Evolutionary conservation across 2,888 invertebrate species (phyloP), one percentile per base, ranked within the genome.

Genomic region (Allygus modestus): DNA sequence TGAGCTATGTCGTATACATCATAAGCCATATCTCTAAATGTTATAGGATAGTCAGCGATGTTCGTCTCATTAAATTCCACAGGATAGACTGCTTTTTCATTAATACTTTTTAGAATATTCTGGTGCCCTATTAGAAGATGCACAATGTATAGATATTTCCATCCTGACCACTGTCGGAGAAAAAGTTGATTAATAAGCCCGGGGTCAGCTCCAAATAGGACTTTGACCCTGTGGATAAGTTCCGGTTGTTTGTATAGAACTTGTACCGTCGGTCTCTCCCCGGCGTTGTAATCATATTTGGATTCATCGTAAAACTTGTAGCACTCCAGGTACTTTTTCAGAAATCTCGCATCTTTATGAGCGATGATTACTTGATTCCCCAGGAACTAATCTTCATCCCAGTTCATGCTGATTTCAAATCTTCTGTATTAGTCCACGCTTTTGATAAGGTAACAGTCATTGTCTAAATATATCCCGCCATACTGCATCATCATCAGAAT

Each of bases 281-380:
- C 91, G 4, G 90, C 91, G 87, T 91, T 91, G 86, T 90, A 91
- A 86, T 90, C 91, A 89, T 89, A 90, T 37, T 87, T 84, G 31
- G 86, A 75, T 26, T 88, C 87, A 23, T 86, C 86, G 85, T 91
- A 86, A 86, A 54, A 23, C n/a, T 20, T n/a, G n/a, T n/a, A n/a
- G n/a, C n/a, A n/a, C n/a, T n/a, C n/a, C n/a, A n/a, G n/a, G n/a
- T n/a, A n/a, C n/a, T n/a, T n/a, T n/a, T n/a, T n/a, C n/a, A n/a
- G n/a, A n/a, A n/a, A n/a, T n/a, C n/a, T n/a, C n/a, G n/a, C n/a
- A n/a, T n/a, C n/a, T n/a, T n/a, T n/a, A n/a, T n/a, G n/a, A n/a
- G n/a, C n/a, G n/a, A n/a, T n/a, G n/a, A n/a, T n/a, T n/a, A n/a
- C n/a, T n/a, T n/a, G n/a, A n/a, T n/a, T n/a, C n/a, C n/a, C n/a